Conservation (phyloP, 1,140 invertebrate species). For the Saccostrea cuccullata region DNA sequence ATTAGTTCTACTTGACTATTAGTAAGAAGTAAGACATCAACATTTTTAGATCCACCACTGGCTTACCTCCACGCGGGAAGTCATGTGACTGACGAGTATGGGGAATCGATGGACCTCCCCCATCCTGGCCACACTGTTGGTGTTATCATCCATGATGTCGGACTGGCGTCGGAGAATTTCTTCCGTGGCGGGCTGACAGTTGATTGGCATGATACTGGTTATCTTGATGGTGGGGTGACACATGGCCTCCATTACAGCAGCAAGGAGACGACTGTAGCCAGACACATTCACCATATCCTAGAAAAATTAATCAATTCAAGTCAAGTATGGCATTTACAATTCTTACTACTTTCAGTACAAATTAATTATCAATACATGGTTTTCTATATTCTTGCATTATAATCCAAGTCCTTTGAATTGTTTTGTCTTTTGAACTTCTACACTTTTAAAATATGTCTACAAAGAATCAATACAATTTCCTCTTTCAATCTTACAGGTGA, state of each 20-base stretch:
- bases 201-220: slow-evolving; percentile 88
- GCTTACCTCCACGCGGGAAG: slow-evolving; percentile 84
- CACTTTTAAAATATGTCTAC: too few relatives aligned
- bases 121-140: slow-evolving; percentile 76
- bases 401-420: too few relatives aligned
- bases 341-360: too few relatives aligned
- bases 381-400: too few relatives aligned
- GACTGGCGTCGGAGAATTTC: slow-evolving; percentile 74
- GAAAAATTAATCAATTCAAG: slow-evolving; percentile 7
- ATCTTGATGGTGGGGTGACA: slow-evolving; percentile 89
- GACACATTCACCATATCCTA: slow-evolving; percentile 77
- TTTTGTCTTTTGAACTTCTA: too few relatives aligned
- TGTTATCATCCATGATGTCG: slow-evolving; percentile 80
- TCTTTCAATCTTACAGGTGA: too few relatives aligned
- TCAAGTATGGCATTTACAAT: too few relatives aligned
- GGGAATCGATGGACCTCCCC: slow-evolving; percentile 88
- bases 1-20: too few relatives aligned
- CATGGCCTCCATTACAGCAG: slow-evolving; percentile 89
- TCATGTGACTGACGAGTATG: slow-evolving; percentile 90
- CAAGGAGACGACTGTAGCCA: slow-evolving; percentile 85
- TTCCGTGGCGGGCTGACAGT: slow-evolving; percentile 79
- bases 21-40: background rate
- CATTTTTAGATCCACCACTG: background rate
- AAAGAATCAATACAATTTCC: too few relatives aligned
- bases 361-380: too few relatives aligned